Evolutionary conservation across 2,888 invertebrate species (phyloP).

Genomic region (Nasonovia ribisnigri): DNA sequence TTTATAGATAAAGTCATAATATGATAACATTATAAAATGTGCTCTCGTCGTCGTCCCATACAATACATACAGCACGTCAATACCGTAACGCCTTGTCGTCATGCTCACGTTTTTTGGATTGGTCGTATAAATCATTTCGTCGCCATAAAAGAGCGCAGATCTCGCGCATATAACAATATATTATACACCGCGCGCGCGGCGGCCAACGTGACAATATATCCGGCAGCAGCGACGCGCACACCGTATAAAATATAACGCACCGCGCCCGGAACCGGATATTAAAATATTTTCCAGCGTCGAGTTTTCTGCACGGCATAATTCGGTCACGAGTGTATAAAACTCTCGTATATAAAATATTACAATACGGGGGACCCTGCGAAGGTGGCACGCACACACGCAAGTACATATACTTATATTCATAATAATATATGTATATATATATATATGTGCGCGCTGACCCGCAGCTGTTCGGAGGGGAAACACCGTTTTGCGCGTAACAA

Average conservation of each 20-base stretch:
- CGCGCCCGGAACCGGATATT: neutral
- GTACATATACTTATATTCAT: neutral
- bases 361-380: neutral
- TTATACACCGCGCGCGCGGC: neutral
- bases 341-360: constrained; percentile 6
- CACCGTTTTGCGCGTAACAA: constrained; percentile 59
- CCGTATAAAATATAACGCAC: neutral
- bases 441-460: constrained; percentile 44
- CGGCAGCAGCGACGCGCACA: neutral
- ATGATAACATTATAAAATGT: too few species aligned
- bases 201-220: neutral
- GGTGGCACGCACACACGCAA: neutral
- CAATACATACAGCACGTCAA: too few species aligned
- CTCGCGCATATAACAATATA: neutral
- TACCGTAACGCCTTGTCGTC: neutral
- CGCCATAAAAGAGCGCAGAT: neutral
- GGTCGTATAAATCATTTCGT: neutral
- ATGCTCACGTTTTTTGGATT: neutral
- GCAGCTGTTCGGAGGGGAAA: constrained; percentile 53
- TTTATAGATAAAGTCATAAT: neutral
- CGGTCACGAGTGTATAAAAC: constrained; percentile 29
- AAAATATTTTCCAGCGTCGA: neutral
- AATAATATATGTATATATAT: neutral
- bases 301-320: constrained; percentile 4
- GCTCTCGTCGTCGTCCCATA: neutral